Conservation (phyloP, 2,888 invertebrate species). For the Papilio protenor region DNA sequence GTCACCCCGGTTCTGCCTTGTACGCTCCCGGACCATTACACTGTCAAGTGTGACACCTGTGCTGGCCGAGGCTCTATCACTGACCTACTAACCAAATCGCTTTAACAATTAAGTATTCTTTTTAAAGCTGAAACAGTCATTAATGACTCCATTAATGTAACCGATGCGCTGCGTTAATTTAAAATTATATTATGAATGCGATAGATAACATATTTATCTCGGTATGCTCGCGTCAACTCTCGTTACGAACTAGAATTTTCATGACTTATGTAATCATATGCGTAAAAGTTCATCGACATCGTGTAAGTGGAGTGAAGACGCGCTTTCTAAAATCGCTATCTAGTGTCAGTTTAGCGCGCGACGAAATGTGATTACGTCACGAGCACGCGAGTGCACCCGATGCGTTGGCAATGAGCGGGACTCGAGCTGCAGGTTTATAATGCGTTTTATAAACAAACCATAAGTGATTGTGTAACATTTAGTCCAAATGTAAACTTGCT, state of each 20-base stretch:
- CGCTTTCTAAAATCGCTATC: slow-evolving; percentile 82
- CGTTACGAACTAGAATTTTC: slow-evolving; percentile 24
- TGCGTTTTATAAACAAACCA: slow-evolving; percentile 32
- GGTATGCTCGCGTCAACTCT: neutral
- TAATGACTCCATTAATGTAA: slow-evolving; percentile 32
- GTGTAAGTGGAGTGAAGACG: slow-evolving; percentile 64
- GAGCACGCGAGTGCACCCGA: slow-evolving; percentile 56
- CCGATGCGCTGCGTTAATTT: slow-evolving; percentile 10
- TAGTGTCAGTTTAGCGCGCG: slow-evolving; percentile 78
- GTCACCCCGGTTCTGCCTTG: slow-evolving; percentile 42
- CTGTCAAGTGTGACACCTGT: slow-evolving; percentile 56
- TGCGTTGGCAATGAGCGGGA: slow-evolving; percentile 44
- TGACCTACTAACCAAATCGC: slow-evolving; percentile 75
- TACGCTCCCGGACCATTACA: slow-evolving; percentile 43
- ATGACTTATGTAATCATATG: slow-evolving; percentile 39
- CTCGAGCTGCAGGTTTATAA: slow-evolving; percentile 33
- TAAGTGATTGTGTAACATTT: slow-evolving; percentile 27
- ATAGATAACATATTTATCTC: slow-evolving; percentile 13
- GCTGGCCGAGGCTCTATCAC: slow-evolving; percentile 59
- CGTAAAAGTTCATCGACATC: slow-evolving; percentile 69
- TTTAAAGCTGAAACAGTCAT: slow-evolving; percentile 40
- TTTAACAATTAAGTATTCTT: slow-evolving; percentile 62
- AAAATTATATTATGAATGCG: slow-evolving; percentile 14
- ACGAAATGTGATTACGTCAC: slow-evolving; percentile 70
- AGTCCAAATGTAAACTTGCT: slow-evolving; percentile 23